phyloP scores from a whole-genome alignment of 1,140 invertebrate species.

The Wasmannia auropunctata region DNA sequence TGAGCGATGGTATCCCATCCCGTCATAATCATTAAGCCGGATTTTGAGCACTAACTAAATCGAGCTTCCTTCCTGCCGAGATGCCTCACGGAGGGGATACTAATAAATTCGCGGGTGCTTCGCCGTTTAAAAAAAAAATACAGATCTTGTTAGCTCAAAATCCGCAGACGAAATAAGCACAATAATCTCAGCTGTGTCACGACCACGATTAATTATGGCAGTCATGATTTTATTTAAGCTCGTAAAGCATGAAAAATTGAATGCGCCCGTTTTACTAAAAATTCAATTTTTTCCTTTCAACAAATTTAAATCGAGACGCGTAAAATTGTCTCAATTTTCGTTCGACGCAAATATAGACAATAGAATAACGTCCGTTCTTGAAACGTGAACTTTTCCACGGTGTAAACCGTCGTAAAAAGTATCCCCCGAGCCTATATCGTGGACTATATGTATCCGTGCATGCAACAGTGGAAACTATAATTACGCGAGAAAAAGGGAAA shows the following conservation, averaged over 20 bases:
- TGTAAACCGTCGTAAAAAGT: slow-evolving; percentile 45
- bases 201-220: background rate
- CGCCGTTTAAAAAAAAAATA: background rate
- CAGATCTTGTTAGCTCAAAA: background rate
- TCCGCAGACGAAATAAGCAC: background rate
- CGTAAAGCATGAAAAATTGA: background rate
- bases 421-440: slow-evolving; percentile 8
- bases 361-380: background rate
- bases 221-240: background rate
- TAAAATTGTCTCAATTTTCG: background rate
- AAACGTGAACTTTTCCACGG: slow-evolving; percentile 36
- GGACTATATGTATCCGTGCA: slow-evolving; percentile 34
- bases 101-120: background rate
- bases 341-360: background rate
- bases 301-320: background rate
- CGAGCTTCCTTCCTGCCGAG: background rate
- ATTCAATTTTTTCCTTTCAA: background rate
- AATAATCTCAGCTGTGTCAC: background rate
- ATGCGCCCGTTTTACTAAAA: background rate
- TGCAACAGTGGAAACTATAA: slow-evolving; percentile 78
- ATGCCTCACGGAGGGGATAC: background rate
- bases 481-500: slow-evolving; percentile 72
- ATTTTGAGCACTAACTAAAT: slow-evolving; percentile 37
- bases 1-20: slow-evolving; percentile 25
- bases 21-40: slow-evolving; percentile 40